A percentile compares a stretch with the other conserved stretches of the same genome.
phyloP scores from a whole-genome alignment of 2,113 vertebrate genomes.

The Callipepla squamata region DNA sequence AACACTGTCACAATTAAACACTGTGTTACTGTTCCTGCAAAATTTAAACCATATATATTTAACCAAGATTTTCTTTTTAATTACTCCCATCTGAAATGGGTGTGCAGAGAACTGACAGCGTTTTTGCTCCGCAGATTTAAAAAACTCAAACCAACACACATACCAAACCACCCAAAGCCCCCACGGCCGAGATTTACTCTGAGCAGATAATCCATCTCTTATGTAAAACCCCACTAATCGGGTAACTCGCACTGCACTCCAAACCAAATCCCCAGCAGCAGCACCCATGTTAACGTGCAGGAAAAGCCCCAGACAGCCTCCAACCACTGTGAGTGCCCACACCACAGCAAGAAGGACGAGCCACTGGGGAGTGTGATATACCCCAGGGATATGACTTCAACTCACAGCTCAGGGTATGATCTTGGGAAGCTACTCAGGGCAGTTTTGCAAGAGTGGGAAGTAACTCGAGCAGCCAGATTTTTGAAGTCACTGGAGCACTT shows the following conservation, averaged over 20 bases:
- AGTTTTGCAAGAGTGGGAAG: neutral
- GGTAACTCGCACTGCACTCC: neutral
- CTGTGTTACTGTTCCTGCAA: neutral
- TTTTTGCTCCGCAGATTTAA: neutral
- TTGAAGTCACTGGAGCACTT: neutral
- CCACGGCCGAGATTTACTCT: neutral
- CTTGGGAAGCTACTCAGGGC: neutral
- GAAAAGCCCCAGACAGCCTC: neutral
- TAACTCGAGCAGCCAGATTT: neutral
- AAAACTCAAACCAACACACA: neutral
- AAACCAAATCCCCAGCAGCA: slow-evolving; percentile 37
- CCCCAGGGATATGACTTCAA: neutral
- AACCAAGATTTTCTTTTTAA: neutral
- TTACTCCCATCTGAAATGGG: neutral
- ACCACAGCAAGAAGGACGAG: neutral
- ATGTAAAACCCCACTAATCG: slow-evolving; percentile 54
- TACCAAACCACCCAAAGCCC: neutral
- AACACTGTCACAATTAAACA: neutral
- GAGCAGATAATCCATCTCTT: slow-evolving; percentile 55
- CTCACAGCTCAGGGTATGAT: neutral
- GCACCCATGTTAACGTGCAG: neutral
- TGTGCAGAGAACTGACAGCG: neutral
- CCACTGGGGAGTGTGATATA: neutral
- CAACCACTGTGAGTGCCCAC: neutral
- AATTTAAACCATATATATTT: neutral